Evolutionary conservation across 2,888 invertebrate species (phyloP), one percentile per base, ranked within the genome.

Genomic region (Clusia tigrina): DNA sequence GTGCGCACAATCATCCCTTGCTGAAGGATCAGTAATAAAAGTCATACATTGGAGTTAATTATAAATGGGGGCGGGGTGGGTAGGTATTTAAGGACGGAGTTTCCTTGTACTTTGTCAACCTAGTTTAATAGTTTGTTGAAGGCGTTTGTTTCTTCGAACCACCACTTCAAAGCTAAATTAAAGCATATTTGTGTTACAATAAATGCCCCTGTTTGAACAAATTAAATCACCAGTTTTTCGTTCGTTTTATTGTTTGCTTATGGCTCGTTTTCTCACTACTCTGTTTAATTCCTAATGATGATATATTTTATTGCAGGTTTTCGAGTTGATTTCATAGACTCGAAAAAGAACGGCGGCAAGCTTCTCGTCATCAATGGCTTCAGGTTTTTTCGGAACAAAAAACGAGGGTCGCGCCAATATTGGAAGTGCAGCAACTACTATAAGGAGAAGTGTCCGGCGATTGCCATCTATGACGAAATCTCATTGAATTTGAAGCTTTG

Each of bases 341-440:
- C 84, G 1, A 84, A 83, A 71, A 83, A 83, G 71, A 84, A 83
- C 63, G 83, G 84, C 51, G 83, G 84, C 51, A 82, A 83, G 69
- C 64, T 84, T 38, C 70, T 84, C 59, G 84, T 84, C 1, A 81
- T 83, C 48, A 83, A 84, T 71, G 84, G 84, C 9, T 83, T 83
- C 64, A 76, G 83, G 10, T 84, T 83, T 72, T 84, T 84, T 65
- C 79, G 84, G 20, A 84, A 84, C 64, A 81, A 84, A 63, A 83
- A 83, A 58, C 80, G 84, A 18, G 83, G 83, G 0, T 77, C 80
- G 2, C 70, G 82, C 37, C 84, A 84, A 68, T 84, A 84, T 64
- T 84, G 84, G 84, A 84, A 84, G 66, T 84, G 84, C 64, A 83
- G 83, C 54, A 81, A 83, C 62, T 84, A 84, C 62, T 84, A 84